Percentiles rank a stretch among this genome's conserved stretches.
Evolutionary conservation across 2,113 vertebrate genomes (phyloP).

Genomic region (Brienomyrus brachyistius): DNA sequence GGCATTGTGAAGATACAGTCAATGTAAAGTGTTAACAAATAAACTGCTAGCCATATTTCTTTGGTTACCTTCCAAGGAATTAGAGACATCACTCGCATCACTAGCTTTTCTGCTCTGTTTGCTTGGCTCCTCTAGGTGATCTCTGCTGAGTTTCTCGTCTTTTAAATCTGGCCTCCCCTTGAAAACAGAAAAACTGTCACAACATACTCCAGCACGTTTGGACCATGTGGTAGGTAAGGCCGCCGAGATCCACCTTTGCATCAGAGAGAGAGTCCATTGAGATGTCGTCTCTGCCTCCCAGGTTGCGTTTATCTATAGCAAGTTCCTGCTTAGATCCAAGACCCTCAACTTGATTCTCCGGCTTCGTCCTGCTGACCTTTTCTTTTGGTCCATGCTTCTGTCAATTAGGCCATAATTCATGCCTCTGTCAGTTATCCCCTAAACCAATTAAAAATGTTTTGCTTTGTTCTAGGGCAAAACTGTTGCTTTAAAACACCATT

Average conservation of each 20-base stretch:
- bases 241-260: not conserved
- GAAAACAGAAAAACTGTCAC: conserved; percentile 26
- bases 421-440: conserved; percentile 21
- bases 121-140: conserved; percentile 48
- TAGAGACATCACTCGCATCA: conserved; percentile 54
- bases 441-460: not conserved
- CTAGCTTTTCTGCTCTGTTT: conserved; percentile 55
- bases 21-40: not conserved
- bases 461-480: not conserved
- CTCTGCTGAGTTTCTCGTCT: conserved; percentile 19
- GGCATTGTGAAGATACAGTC: not conserved
- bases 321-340: not conserved
- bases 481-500: not conserved
- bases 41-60: not conserved
- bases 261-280: conserved; percentile 21
- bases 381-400: not conserved
- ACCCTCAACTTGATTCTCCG: conserved; percentile 26
- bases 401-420: conserved; percentile 13
- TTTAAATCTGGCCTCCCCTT: conserved; percentile 18
- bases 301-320: not conserved
- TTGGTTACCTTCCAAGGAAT: conserved; percentile 62
- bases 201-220: not conserved
- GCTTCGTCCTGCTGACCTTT: conserved; percentile 16
- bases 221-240: not conserved
- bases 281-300: not conserved